Base-by-base conservation (phyloP, 1,140 invertebrate genomes). In the Cotesia chilonis region DNA sequence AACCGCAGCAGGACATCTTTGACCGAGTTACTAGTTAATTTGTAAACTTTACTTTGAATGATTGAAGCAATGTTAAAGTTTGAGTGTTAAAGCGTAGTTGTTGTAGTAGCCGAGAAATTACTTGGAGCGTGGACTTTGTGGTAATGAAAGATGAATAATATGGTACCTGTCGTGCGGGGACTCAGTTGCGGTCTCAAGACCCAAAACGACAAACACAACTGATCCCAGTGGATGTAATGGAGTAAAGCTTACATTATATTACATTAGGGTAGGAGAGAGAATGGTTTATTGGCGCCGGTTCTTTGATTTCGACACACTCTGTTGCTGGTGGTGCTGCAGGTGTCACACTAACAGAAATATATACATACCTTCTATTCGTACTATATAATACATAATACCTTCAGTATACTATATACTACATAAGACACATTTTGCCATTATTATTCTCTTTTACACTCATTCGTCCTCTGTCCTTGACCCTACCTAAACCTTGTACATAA, bases 61-160 rank as follows among this genome's bases (percentile, higher is more conserved):
- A 10, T 47, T 47, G 6, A 47, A 10, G 41, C 10, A 47, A 9
- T 28, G 28, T 28, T 28, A 2, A 28, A 28, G 28, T 28, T 28
- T 28, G 28, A 47, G 41, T 47, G 41, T 47, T 47, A 47, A 47
- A 47, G 41, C 10, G 41, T 47, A 47, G 41, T 47, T 2, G 7
- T 47, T 9, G 41, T 47, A 47, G 41, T 47, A 47, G 41, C 41
- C 41, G 20, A 59, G 9, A 10, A n/a, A 20, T 68, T 51, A 71
- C 51, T 52, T 17, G 54, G 12, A 20, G 54, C 54, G 0, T 20
- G 28, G 20, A 54, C 64, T 52, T 66, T 35, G 65, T 74, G 74
- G 76, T 68, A 78, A 78, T 59, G 72, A 78, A 78, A 77, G 59
- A 73, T 55, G 76, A 71, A 77, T 77, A 78, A 75, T 71, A 68